A percentile compares a stretch with the other conserved stretches of the same genome.
These are phyloP conservation scores for Gouania willdenowi DNA, from an alignment of 2,797 vertebrate genomes.

Conservation along the genomic window DNA sequence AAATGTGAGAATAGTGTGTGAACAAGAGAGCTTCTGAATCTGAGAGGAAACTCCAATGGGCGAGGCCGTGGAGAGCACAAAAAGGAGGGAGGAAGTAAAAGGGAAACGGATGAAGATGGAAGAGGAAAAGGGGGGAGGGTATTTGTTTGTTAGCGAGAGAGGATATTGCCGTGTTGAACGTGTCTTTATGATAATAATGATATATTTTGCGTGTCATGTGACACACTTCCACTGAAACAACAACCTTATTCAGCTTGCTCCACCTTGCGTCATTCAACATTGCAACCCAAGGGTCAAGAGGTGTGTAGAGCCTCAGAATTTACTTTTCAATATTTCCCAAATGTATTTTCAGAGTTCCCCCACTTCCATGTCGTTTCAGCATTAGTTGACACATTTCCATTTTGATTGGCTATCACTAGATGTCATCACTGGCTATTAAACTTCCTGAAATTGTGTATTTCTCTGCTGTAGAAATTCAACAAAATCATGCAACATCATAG, in stretches of 20 bases:
- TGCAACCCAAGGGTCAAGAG: conserved; percentile 34
- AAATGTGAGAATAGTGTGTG: conserved; percentile 6
- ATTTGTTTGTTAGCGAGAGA: conserved; percentile 74
- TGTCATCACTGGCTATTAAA: too few species aligned
- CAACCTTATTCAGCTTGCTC: conserved; percentile 65
- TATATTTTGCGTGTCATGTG: conserved; percentile 69
- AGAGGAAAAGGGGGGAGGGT: conserved; percentile 48
- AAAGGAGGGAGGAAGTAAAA: conserved; percentile 5
- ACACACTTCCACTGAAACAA: conserved; percentile 54
- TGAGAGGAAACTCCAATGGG: conserved; percentile 11
- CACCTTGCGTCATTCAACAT: conserved; percentile 58
- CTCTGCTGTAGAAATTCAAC: too few species aligned
- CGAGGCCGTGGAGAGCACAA: conserved; percentile 4
- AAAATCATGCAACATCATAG: too few species aligned
- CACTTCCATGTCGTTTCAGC: too few species aligned
- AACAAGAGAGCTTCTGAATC: background rate
- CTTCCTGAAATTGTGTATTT: too few species aligned
- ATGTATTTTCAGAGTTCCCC: too few species aligned
- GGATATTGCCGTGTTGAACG: conserved; percentile 64
- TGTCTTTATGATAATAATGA: conserved; percentile 78
- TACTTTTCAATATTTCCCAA: too few species aligned
- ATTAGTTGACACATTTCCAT: too few species aligned
- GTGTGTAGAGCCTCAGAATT: too few species aligned
- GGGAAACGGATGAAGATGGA: conserved; percentile 55
- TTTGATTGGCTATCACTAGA: too few species aligned